Base-by-base conservation (phyloP, 2,888 invertebrate species). In the Rhogogaster chlorosoma region DNA sequence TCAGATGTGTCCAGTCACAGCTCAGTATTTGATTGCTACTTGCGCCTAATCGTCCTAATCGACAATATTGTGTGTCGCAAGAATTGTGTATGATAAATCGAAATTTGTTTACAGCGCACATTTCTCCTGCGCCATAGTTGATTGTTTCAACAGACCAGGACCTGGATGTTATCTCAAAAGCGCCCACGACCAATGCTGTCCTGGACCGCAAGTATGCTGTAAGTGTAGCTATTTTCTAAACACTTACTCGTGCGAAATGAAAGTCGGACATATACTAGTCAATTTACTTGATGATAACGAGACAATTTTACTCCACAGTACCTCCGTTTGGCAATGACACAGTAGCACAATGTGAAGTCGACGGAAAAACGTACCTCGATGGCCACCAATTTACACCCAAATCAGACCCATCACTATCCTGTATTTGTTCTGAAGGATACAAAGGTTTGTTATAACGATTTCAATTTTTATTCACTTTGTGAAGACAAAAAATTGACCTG, bases 361-460 rank as follows among this genome's bases (percentile, higher is more conserved):
- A 90, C 9, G 92, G 91, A 4, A 86, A 88, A 86, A 86, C 83
- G 4, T 92, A 91, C 57, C 71, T 22, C 4, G 91, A 90, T 0
- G 92, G 92, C 1, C 87, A 92, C 22, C 75, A 61, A 22, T 92
- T 92, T 77, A 0, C 1, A 0, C 83, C 84, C 0, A 84, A 86
- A 38, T 85, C 71, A 9, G 87, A 92, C 0, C 89, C 90, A 0
- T 53, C 87, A 0, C 84, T 89, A 57, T 1, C 5, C 0, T 92
- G 92, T 64, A n/a, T 84, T 6, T 92, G 92, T 45, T 70, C 38
- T n/a, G 71, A 86, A 36, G 89, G 88, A 80, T 89, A 88, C 84
- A 87, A 45, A 83, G 89, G 90, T 90, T 86, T 36, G 32, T 84
- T 6, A 36, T 38, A 10, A 71, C 15, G 10, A 10, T 18, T 53